Percentiles rank a stretch among this genome's conserved stretches.
Conservation (phyloP, 1,140 invertebrate genomes). For the Harlomillsia oculata region DNA sequence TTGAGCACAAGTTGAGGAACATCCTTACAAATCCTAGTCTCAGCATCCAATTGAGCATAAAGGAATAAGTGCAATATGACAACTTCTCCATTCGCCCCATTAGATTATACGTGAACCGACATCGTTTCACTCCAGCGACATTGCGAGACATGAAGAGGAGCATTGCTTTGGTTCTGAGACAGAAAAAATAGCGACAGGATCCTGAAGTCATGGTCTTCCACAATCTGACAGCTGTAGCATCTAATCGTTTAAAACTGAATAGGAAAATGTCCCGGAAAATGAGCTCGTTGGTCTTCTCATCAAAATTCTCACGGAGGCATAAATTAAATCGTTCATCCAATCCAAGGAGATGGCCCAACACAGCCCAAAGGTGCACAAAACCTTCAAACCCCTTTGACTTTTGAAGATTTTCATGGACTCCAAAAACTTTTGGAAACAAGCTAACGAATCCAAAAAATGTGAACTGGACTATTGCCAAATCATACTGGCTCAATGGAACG, state of each 20-base stretch:
- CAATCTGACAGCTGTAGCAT: constrained; percentile 9
- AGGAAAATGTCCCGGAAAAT: constrained; percentile 26
- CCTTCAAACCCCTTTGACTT: constrained; percentile 13
- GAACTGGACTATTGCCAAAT: constrained; percentile 30
- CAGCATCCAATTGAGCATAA: constrained; percentile 10
- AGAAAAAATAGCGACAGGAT: constrained; percentile 21
- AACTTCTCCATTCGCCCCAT: constrained; percentile 12
- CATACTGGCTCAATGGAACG: constrained; percentile 31
- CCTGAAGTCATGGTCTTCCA: constrained; percentile 21
- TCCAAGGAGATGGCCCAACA: constrained; percentile 27
- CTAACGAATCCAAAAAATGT: constrained; percentile 25
- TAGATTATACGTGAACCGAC: neutral
- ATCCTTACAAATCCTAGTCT: constrained; percentile 2
- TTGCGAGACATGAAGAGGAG: constrained; percentile 19
- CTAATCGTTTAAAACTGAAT: constrained; percentile 19
- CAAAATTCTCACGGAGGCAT: constrained; percentile 20
- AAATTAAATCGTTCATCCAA: constrained; percentile 30
- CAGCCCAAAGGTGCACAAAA: constrained; percentile 34
- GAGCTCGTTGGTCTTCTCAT: constrained; percentile 14
- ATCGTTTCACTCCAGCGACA: constrained; percentile 10
- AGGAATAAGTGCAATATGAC: constrained; percentile 15
- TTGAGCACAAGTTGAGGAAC: constrained; percentile 3
- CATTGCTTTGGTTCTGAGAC: constrained; percentile 17
- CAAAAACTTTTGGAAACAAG: constrained; percentile 24
- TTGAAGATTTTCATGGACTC: constrained; percentile 8